Conservation (phyloP, 2,113 vertebrate species). For the Alligator sinensis region DNA sequence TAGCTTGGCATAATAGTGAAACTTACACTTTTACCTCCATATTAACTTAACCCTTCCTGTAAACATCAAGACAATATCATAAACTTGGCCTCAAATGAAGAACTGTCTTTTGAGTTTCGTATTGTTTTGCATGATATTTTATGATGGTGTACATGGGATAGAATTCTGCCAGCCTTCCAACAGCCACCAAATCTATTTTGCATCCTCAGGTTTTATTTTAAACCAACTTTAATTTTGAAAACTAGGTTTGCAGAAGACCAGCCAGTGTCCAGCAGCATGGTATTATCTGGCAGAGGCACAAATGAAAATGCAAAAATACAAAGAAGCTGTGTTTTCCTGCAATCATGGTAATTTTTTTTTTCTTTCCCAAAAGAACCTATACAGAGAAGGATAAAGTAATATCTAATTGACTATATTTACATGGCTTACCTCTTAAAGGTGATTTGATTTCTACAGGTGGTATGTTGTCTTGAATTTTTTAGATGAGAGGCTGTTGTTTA, state of each 20-base stretch:
- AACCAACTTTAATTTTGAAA: not conserved
- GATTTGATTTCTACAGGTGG: not conserved
- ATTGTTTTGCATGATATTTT: not conserved
- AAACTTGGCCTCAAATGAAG: not conserved
- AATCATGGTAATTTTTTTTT: constrained; percentile 82
- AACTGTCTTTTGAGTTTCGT: not conserved
- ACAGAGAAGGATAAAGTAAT: not conserved
- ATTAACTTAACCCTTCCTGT: not conserved
- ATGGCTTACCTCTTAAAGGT: not conserved
- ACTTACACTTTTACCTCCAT: accelerated
- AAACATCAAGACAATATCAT: not conserved
- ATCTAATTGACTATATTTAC: not conserved
- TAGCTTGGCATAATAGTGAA: not conserved
- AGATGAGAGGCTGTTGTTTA: not conserved
- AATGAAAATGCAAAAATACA: constrained; percentile 86
- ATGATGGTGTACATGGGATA: not conserved
- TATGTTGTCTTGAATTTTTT: not conserved
- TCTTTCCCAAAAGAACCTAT: not conserved
- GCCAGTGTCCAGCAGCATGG: constrained; percentile 82
- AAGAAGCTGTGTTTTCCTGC: constrained; percentile 83
- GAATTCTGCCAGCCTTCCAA: not conserved
- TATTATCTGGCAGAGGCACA: constrained; percentile 86
- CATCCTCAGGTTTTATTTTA: not conserved
- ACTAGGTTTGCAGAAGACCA: constrained; percentile 85
- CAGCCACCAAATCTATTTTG: not conserved